These are phyloP conservation scores for Trematomus bernacchii DNA, from an alignment of 2,797 vertebrate genomes.

Conservation along the genomic window DNA sequence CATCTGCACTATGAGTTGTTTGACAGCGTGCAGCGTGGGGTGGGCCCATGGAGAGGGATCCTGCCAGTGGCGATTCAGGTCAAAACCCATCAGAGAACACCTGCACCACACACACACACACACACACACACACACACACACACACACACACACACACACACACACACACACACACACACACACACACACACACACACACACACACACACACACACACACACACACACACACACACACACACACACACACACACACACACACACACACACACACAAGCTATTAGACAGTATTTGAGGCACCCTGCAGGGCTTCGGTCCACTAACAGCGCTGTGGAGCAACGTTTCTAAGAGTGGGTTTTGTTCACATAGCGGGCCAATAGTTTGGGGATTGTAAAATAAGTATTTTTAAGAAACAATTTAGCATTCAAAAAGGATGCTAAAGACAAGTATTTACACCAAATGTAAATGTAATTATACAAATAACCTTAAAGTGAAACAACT, in stretches of 20 bases:
- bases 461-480: not conserved
- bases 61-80: conserved; percentile 98
- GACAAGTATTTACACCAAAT: too few relatives aligned
- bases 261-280: conserved; percentile 9
- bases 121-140: conserved; percentile 9
- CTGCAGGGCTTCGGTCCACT: not conserved
- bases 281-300: conserved; percentile 4
- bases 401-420: too few relatives aligned
- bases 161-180: conserved; percentile 32
- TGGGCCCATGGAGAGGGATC: conserved; percentile 97
- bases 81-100: conserved; percentile 98
- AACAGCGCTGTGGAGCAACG: not conserved
- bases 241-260: not conserved
- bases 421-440: too few relatives aligned
- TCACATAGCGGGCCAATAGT: conserved; percentile 3
- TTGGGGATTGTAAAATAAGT: not conserved
- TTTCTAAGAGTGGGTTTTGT: conserved; percentile 6
- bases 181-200: conserved; percentile 1
- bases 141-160: conserved; percentile 18
- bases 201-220: conserved; percentile 22
- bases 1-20: conserved; percentile 96
- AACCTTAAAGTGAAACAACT: too few relatives aligned
- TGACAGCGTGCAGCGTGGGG: conserved; percentile 95
- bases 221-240: conserved; percentile 29
- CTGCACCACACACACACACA: conserved; percentile 68